A percentile compares a stretch with the other conserved stretches of the same genome.
Evolutionary conservation across 2,113 vertebrate genomes (phyloP).

Genomic region (Rhinopomastus cyanomelas): DNA sequence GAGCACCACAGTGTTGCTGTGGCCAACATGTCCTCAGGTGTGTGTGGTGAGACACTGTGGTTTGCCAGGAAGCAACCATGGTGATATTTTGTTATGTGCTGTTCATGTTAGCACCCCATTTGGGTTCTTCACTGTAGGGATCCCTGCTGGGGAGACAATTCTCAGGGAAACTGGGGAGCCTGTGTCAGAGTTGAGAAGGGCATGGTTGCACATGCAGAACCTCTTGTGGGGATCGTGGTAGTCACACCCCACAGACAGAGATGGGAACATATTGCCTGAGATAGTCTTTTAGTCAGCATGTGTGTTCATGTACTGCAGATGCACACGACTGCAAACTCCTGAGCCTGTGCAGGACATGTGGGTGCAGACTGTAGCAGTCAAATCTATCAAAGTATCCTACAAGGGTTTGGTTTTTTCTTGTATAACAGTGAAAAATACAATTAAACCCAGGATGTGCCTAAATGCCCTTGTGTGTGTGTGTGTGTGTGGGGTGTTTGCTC

Average conservation of each 20-base stretch:
- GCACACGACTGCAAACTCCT: rapidly evolving
- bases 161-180: rapidly evolving
- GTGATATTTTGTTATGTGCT: not conserved
- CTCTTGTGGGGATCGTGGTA: rapidly evolving
- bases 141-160: not conserved
- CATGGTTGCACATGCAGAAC: rapidly evolving
- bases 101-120: rapidly evolving
- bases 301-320: rapidly evolving
- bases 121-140: not conserved
- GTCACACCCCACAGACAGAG: not conserved
- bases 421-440: not conserved
- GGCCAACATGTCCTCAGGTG: rapidly evolving
- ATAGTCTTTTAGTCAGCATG: not conserved
- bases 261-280: not conserved
- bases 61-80: not conserved
- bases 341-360: rapidly evolving
- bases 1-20: not conserved
- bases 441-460: not conserved
- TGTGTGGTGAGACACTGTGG: rapidly evolving
- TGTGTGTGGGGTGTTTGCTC: not conserved
- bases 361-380: not conserved
- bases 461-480: not conserved
- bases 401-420: not conserved
- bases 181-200: not conserved
- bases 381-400: not conserved